Evolutionary conservation across 64 coral and sea anemone genomes (phyloP), one percentile per base, ranked within the genome.

Genomic region (Exaiptasia diaphana): DNA sequence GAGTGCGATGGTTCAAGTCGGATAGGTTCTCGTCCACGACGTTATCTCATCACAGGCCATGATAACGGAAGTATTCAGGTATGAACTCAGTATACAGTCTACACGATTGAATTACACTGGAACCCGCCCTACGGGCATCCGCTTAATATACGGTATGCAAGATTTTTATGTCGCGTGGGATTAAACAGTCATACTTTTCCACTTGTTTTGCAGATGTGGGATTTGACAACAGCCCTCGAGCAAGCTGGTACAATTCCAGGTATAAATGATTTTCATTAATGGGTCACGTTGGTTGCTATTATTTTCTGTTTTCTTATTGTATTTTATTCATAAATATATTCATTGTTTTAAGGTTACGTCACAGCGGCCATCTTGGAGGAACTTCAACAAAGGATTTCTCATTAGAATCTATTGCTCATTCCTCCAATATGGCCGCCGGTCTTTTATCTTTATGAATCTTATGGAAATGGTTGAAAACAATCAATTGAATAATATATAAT

Each of bases 1-100:
- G 94, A 97, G 58, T 97, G 94, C 76, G 94, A 97, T 23, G 94
- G 89, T n/a, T 92, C 94, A 3, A 97, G 94, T 53, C 53, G 94
- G 35, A 97, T 97, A 83, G 94, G 94, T 4, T 88, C 94, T 23
- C 82, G 94, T 42, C 94, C 94, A 15, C 85, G 93, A 24, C 79
- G 93, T 3, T 97, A 83, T 53, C 88, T 97, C 0, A 84, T 97
- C 29, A 97, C 93, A 2, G 93, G 93, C 0, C 93, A 97, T 68
- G 65, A 83, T 11, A 97, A 92, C 40, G 93, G 93, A 0, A 83
- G 83, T 55, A 64, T 97, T n/a, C 93, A 97, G 88, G 91, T 92
- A 70, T 43, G 45, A 40, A n/a, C n/a, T n/a, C n/a, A n/a, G n/a
- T n/a, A 60, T 22, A 48, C n/a, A 20, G 59, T 64, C 35, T 64